These are phyloP conservation scores for Bombus soroeensis DNA, from an alignment of 1,140 invertebrate species.

Conservation along the genomic window DNA sequence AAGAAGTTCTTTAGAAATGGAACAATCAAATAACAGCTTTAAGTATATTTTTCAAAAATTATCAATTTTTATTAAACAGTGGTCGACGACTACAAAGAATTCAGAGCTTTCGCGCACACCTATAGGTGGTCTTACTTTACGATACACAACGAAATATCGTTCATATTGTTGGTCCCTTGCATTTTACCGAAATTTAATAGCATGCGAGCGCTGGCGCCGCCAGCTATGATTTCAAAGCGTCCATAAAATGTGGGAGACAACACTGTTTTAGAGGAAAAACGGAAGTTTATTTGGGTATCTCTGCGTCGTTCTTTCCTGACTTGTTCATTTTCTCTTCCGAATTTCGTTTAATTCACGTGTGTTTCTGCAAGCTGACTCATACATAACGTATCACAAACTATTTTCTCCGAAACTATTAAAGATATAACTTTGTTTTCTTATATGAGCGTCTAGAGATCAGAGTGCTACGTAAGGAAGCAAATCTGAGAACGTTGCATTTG, in stretches of 20 bases:
- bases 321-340: neutral
- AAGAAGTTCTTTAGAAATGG: neutral
- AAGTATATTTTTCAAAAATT: neutral
- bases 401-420: slow-evolving; percentile 27
- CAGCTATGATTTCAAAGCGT: slow-evolving; percentile 3
- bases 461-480: neutral
- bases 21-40: neutral
- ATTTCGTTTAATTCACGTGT: slow-evolving; percentile 9
- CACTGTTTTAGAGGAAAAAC: neutral
- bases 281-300: neutral
- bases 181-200: slow-evolving; percentile 15
- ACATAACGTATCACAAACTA: slow-evolving; percentile 3
- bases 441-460: neutral
- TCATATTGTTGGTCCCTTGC: neutral
- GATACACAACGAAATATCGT: neutral
- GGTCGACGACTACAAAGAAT: neutral
- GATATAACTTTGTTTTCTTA: slow-evolving; percentile 33
- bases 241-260: slow-evolving; percentile 1
- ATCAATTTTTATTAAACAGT: neutral
- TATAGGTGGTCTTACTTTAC: neutral
- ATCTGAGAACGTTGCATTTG: neutral
- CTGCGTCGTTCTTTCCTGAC: neutral
- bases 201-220: neutral
- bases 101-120: neutral
- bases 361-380: neutral